phyloP scores from a whole-genome alignment of 2,797 vertebrate species.

The Orientallactaga sibirica region DNA sequence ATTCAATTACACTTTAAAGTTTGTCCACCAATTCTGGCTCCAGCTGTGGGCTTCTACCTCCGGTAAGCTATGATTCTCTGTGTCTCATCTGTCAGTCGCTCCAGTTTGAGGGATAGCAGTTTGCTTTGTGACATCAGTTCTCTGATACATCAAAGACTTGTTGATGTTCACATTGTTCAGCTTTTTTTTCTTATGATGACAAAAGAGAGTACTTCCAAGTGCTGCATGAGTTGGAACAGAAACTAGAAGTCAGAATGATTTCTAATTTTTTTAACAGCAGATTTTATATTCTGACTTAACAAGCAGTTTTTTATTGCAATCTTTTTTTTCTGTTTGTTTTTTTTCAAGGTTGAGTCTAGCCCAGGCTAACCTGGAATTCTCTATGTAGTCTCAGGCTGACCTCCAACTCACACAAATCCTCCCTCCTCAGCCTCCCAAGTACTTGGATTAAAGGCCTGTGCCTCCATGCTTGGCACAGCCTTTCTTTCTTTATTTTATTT shows the following conservation, averaged over 20 bases:
- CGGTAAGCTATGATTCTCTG: slow-evolving; percentile 5
- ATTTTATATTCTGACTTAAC: slow-evolving; percentile 50
- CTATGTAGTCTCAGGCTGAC: no score
- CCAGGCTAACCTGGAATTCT: no score
- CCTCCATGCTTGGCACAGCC: no score
- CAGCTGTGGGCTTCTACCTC: background rate
- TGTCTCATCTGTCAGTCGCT: background rate
- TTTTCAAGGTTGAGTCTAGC: no score
- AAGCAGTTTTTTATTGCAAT: background rate
- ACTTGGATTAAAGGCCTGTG: no score
- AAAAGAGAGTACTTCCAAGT: background rate
- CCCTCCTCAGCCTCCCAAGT: no score
- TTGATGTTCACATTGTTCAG: slow-evolving; percentile 17
- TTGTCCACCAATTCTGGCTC: background rate
- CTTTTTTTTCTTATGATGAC: slow-evolving; percentile 5
- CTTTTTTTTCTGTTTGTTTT: no score
- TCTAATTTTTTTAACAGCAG: background rate
- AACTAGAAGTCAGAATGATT: slow-evolving; percentile 17
- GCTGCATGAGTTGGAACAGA: slow-evolving; percentile 28
- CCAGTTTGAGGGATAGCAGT: background rate
- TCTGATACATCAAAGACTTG: slow-evolving; percentile 12
- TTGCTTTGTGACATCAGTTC: background rate
- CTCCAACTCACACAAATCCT: no score
- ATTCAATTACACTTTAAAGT: background rate
- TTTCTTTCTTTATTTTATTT: no score